A percentile compares a stretch with the other conserved stretches of the same genome.
Evolutionary conservation across 2,888 invertebrate species (phyloP).

Genomic region (Lamellibrachia columna): DNA sequence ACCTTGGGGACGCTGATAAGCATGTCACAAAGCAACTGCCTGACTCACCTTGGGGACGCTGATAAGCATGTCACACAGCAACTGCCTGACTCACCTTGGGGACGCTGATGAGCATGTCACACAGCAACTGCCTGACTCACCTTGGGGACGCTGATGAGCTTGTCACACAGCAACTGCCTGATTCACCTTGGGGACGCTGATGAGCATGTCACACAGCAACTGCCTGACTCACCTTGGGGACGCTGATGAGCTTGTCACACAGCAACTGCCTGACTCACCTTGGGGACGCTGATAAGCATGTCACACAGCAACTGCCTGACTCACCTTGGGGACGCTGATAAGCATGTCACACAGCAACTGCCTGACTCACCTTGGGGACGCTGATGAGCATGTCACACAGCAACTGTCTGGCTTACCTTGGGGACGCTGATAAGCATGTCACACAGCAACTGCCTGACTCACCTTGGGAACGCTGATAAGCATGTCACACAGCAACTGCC

Average conservation of each 20-base stretch:
- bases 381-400: constrained; percentile 53
- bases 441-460: constrained; percentile 43
- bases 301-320: constrained; percentile 47
- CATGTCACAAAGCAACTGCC: constrained; percentile 50
- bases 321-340: constrained; percentile 55
- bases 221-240: constrained; percentile 51
- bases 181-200: constrained; percentile 55
- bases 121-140: constrained; percentile 44
- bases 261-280: constrained; percentile 46
- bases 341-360: constrained; percentile 51
- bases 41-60: constrained; percentile 52
- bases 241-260: constrained; percentile 53
- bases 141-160: constrained; percentile 57
- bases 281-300: constrained; percentile 54
- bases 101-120: constrained; percentile 54
- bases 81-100: constrained; percentile 49
- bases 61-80: constrained; percentile 52
- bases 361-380: constrained; percentile 50
- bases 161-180: constrained; percentile 48
- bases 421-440: constrained; percentile 56
- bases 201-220: constrained; percentile 50
- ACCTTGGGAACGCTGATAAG: constrained; percentile 57
- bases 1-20: constrained; percentile 57
- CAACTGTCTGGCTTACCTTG: constrained; percentile 45
- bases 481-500: constrained; percentile 50